Base-by-base conservation (phyloP, 2,888 invertebrate genomes). In the Drosophila fungiperda region DNA sequence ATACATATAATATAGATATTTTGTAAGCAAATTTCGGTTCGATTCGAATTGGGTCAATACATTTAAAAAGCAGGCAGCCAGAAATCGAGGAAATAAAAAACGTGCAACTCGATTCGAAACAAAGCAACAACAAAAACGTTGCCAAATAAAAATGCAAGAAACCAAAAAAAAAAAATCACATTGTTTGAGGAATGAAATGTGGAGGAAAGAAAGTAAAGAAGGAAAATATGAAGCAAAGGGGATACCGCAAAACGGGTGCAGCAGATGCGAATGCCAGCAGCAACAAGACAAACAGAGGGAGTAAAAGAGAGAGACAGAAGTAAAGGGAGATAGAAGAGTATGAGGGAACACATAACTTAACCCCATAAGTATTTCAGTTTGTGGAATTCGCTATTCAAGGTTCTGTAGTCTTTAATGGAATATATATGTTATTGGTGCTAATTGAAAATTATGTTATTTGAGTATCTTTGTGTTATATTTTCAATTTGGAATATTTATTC, bases 21-120 rank as follows among this genome's bases (percentile, higher is more conserved):
- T 57, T 26, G 11, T 36, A 53, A 54, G 61, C 26, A 54, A 71
- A 75, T 45, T 68, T 20, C 35, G 45, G 17, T 73, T 52, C 45
- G 49, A 35, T 48, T 59, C 54, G 66, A 85, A 89, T 73, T 85
- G 82, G 85, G 85, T 85, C 85, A 85, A 78, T 68, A 68, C 84
- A 72, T 83, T 80, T 71, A 79, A 79, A 74, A 74, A 66, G 70
- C 80, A 72, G 29, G 54, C 71, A 80, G 15, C 8, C 15, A 26
- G 3, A 12, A n/a, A 20, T 15, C 8, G 74, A 78, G 78, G 79
- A 80, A 80, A 83, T 71, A 73, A 64, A 80, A 88, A 67, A 69
- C 76, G 64, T 58, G 66, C 57, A 80, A 76, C 75, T 67, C 63
- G 70, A 71, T 53, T 48, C 38, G 65, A 38, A 32, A 45, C 49